Base-by-base conservation (phyloP, 2,113 vertebrate genomes). In the Dasyornis broadbenti region DNA sequence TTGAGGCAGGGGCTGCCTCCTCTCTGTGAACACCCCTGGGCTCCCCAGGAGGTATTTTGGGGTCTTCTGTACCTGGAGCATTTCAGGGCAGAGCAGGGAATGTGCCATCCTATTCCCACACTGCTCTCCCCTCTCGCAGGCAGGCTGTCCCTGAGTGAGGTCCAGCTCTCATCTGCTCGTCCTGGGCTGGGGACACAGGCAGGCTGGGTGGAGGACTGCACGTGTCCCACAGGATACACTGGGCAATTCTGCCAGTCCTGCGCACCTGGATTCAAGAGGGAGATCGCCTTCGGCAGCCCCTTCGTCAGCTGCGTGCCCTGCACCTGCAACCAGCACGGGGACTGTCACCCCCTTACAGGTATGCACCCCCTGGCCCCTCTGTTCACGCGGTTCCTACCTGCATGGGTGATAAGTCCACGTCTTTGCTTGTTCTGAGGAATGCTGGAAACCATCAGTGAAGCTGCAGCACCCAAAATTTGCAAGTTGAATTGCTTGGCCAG, bases 241-340 rank as follows among this genome's bases (percentile, higher is more conserved):
- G 99, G 99, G 35, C 98, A 98, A 89, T 99, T 99, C 95, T 99
- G 99, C 47, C 98, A 99, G 95, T 96, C 89, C 33, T 99, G 99
- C 1, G 95, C 98, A 0, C 97, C 97, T 0, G 98, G 98, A 42
- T 99, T 98, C 97, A 99, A 98, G 90, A 82, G 98, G 49, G 98
- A 99, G 80, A 92, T 89, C 4, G 97, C 98, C 4, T 84, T 66
- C 0, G 96, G 97, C 0, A 95, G 98, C 7, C 96, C 98, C 11
- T 97, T 99, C 1, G 64, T 97, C 57, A 79, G 45, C 86, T 99
- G 99, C 1, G 94, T 99, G 78, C 98, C 98, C 35, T 99, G 99
- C 68, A 79, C 97, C 97, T 99, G 99, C 97, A 98, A 99, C 95
- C 97, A 97, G 77, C 99, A 99, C 0, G 99, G 99, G 47, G 97